Evolutionary conservation across 2,888 invertebrate species (phyloP), one percentile per base, ranked within the genome.

Genomic region (Agrotis exclamationis): DNA sequence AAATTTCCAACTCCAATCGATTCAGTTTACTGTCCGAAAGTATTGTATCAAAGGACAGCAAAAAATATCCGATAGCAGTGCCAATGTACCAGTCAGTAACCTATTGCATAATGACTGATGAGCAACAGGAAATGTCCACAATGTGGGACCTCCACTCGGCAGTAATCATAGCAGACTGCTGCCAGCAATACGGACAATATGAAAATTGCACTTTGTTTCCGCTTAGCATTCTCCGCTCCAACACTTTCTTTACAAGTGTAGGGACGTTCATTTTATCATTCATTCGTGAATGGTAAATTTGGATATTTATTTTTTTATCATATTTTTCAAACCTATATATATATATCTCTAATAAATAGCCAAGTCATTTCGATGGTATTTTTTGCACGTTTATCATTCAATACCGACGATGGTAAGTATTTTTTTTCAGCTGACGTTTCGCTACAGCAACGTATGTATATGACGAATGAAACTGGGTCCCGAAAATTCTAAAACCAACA

Each of bases 181-280:
- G 24, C 0, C 33, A 18, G 45, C 50, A 69, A 75, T 14, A 53
- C 5, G 63, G 53, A 63, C 50, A 69, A 75, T 18, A 53, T 5
- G 63, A 58, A 63, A 75, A 74, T 74, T 63, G 76, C 62, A 63
- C 57, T 58, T 53, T 53, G 13, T n/a, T 24, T 60, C 50, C 50
- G 28, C 28, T 51, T 16, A 7, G 7, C 9, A 33, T 13, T n/a
- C 33, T 39, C 20, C 7, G 1, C 18, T 39, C 13, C 39, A 44
- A 18, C 9, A 63, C 33, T 54, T 11, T 54, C 24, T 24, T 18
- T 18, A 54, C 11, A 33, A 33, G 33, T 33, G 24, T 5, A 5
- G 5, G 28, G 3, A 9, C 33, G 1, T 33, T 33, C 33, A 33
- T 33, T 33, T 9, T 33, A 33, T 33, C 33, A 39, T 39, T 9